Evolutionary conservation across 2,113 vertebrate genomes (phyloP).

Genomic region (Campylomormyrus numenius): DNA sequence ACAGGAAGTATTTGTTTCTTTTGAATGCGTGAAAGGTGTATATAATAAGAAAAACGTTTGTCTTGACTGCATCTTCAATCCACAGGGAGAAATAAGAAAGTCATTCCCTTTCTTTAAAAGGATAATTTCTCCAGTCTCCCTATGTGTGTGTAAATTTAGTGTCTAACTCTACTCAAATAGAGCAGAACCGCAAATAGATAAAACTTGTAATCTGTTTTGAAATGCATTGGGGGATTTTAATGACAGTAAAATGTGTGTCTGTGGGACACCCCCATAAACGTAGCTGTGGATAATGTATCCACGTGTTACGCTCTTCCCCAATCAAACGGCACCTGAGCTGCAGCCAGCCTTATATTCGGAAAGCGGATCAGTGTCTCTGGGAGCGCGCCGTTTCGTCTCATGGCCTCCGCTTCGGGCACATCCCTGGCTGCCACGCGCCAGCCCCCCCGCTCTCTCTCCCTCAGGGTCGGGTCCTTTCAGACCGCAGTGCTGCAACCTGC

Average conservation of each 20-base stretch:
- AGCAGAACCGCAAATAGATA: not conserved
- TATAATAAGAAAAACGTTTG: not conserved
- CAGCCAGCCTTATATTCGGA: not conserved
- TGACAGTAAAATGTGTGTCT: not conserved
- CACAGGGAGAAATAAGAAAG: not conserved
- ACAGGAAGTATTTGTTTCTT: not conserved
- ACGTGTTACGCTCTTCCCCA: not conserved
- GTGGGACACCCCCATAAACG: not conserved
- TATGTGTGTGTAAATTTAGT: not conserved
- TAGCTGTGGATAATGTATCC: not conserved
- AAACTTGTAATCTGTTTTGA: not conserved
- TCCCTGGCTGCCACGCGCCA: not conserved
- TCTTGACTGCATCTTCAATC: not conserved
- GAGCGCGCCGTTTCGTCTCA: not conserved
- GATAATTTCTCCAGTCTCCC: not conserved
- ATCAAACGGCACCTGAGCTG: not conserved
- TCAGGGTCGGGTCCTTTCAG: not conserved
- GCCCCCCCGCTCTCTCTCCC: not conserved
- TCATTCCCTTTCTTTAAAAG: not conserved
- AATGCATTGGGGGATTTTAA: not conserved
- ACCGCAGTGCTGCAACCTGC: constrained; percentile 64
- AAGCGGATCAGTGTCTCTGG: not conserved
- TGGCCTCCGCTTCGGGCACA: not conserved
- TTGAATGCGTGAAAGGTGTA: not conserved
- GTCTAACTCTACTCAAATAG: not conserved